A percentile compares a stretch with the other conserved stretches of the same genome.
phyloP scores from a whole-genome alignment of 2,113 vertebrate genomes.

The Delphinus delphis region DNA sequence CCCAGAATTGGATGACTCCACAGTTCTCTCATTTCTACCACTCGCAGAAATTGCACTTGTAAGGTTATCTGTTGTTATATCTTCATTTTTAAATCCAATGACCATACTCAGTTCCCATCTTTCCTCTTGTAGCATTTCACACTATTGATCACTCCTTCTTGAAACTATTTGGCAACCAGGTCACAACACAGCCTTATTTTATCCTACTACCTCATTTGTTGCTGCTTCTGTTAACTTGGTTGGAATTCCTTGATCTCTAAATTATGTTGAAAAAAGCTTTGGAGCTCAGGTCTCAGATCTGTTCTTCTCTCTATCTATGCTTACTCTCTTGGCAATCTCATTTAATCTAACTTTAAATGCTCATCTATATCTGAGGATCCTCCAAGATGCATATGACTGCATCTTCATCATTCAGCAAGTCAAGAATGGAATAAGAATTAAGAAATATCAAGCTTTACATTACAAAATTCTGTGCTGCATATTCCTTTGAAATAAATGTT shows the following conservation, averaged over 20 bases:
- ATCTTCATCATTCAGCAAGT: neutral
- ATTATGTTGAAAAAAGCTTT: neutral
- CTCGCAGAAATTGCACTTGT: neutral
- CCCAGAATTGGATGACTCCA: neutral
- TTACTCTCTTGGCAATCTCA: neutral
- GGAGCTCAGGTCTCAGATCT: neutral
- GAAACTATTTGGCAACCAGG: neutral
- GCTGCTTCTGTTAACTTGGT: neutral
- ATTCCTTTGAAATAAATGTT: conserved; percentile 14
- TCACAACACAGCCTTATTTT: neutral
- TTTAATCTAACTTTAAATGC: conserved; percentile 19
- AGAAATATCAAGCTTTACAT: neutral
- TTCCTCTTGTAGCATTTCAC: neutral
- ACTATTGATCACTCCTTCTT: neutral
- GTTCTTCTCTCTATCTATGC: neutral
- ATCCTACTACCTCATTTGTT: neutral
- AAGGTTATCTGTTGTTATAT: neutral
- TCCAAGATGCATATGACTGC: neutral
- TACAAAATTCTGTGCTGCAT: neutral
- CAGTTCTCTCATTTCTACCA: neutral
- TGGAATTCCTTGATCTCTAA: neutral
- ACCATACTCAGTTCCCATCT: neutral
- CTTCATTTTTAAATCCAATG: neutral
- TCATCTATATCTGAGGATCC: neutral
- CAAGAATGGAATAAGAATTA: neutral